Percentiles rank a stretch among this genome's conserved stretches.
phyloP scores from a whole-genome alignment of 2,888 invertebrate species.

The Crepidodera aurea region DNA sequence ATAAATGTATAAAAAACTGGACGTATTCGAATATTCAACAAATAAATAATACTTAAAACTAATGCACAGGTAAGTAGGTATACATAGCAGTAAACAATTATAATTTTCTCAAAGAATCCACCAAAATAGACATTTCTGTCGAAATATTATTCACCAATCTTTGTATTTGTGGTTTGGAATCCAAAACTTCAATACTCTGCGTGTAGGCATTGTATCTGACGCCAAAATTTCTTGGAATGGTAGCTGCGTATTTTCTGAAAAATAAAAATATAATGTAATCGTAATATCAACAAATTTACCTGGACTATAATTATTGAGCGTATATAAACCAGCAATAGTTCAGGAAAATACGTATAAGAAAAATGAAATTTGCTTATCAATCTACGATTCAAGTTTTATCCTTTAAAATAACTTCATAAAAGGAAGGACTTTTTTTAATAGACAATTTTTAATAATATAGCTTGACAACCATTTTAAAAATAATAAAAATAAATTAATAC shows the following conservation, averaged over 20 bases:
- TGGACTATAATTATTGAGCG: too few species aligned
- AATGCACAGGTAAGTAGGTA: slow-evolving; percentile 2
- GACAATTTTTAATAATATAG: too few species aligned
- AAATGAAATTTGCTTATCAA: too few species aligned
- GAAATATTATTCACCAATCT: slow-evolving; percentile 82
- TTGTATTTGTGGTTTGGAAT: slow-evolving; percentile 89
- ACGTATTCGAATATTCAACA: background rate
- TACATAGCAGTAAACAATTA: slow-evolving; percentile 58
- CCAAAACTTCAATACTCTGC: slow-evolving; percentile 90
- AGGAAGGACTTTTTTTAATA: too few species aligned
- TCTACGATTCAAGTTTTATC: too few species aligned
- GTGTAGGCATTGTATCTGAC: slow-evolving; percentile 97
- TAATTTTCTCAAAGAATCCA: slow-evolving; percentile 78
- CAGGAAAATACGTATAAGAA: too few species aligned
- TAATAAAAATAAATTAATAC: too few species aligned
- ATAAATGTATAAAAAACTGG: slow-evolving; percentile 1
- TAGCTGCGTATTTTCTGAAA: slow-evolving; percentile 88
- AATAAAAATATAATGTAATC: slow-evolving; percentile 7
- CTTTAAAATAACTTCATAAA: too few species aligned
- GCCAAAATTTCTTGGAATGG: slow-evolving; percentile 91
- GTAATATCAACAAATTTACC: background rate
- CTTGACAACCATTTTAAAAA: too few species aligned
- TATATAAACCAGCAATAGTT: too few species aligned
- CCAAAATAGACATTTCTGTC: slow-evolving; percentile 80
- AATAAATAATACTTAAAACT: slow-evolving; percentile 28